Conservation (phyloP, 2,797 vertebrate genomes). For the Clarias platycephalus region DNA sequence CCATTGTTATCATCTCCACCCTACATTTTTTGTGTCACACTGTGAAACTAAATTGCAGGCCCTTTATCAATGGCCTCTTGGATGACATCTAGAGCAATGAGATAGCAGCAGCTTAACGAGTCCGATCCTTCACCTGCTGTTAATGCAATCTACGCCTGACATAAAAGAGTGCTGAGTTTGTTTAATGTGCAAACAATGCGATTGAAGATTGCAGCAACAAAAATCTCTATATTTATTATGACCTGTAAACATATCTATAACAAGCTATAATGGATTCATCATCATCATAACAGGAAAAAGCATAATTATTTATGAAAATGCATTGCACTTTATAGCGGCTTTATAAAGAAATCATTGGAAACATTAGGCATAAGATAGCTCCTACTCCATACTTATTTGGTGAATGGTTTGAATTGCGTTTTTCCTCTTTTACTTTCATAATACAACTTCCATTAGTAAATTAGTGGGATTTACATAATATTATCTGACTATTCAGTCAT, state of each 20-base stretch:
- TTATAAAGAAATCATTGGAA: not conserved
- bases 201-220: constrained; percentile 7
- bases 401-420: not conserved
- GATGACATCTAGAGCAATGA: constrained; percentile 39
- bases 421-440: not conserved
- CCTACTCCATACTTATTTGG: not conserved
- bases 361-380: not conserved
- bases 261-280: not conserved
- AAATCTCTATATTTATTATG: not conserved
- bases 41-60: constrained; percentile 37
- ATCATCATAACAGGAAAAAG: not conserved
- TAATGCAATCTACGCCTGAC: constrained; percentile 15
- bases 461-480: not conserved
- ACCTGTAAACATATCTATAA: constrained; percentile 10
- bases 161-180: constrained; percentile 15
- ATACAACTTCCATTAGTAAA: not conserved
- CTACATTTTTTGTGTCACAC: constrained; percentile 32
- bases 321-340: not conserved
- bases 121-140: constrained; percentile 38
- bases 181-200: constrained; percentile 16
- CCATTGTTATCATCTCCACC: constrained; percentile 30
- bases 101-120: not conserved
- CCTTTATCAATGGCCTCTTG: constrained; percentile 23
- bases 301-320: not conserved
- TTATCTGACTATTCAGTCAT: too few species aligned